Percentiles rank a stretch among this genome's conserved stretches.
These are phyloP conservation scores for Agrypnia vestita DNA, from an alignment of 1,140 invertebrate species.

Conservation along the genomic window DNA sequence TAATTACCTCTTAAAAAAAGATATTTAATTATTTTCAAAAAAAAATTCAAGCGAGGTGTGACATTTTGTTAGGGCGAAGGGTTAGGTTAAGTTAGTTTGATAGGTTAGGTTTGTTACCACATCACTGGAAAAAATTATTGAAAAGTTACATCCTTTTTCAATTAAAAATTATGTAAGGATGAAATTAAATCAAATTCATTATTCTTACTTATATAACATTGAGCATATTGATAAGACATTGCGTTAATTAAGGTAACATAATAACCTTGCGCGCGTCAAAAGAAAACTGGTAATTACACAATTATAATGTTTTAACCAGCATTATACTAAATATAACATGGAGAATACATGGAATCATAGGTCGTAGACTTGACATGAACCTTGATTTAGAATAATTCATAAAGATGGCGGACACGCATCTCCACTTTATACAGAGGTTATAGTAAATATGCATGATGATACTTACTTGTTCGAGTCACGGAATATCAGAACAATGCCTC, in stretches of 20 bases:
- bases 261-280: neutral
- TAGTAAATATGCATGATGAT: neutral
- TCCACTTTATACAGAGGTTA: neutral
- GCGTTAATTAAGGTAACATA: neutral
- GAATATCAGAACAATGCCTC: neutral
- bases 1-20: too few species aligned
- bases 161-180: too few species aligned
- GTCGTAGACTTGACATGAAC: neutral
- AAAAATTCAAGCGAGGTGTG: too few species aligned
- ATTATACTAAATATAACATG: neutral
- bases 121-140: too few species aligned
- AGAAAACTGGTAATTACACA: neutral
- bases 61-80: too few species aligned
- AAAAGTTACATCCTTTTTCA: too few species aligned
- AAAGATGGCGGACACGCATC: neutral
- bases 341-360: too few species aligned
- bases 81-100: too few species aligned
- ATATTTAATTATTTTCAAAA: too few species aligned
- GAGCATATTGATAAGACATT: neutral
- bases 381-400: conserved; percentile 5
- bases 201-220: too few species aligned
- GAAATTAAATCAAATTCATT: too few species aligned
- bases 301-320: neutral
- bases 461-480: neutral
- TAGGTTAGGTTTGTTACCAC: too few species aligned